These are phyloP conservation scores for Chinchilla lanigera DNA, from an alignment of 2,113 vertebrate species.

Conservation along the genomic window DNA sequence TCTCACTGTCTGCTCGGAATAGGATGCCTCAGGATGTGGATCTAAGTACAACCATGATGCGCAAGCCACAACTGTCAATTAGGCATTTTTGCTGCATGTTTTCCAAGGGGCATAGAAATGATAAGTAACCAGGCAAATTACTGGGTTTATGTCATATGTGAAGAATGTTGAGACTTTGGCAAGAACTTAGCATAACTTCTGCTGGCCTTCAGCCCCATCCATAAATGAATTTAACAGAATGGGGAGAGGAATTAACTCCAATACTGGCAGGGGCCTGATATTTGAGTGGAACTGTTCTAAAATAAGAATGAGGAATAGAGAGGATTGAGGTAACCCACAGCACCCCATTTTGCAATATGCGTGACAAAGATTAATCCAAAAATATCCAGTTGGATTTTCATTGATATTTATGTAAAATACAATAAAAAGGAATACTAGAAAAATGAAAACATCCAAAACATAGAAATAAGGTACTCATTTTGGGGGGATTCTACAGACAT, in stretches of 20 bases:
- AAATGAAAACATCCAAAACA: neutral
- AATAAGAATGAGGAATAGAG: neutral
- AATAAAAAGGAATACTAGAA: neutral
- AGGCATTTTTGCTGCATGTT: neutral
- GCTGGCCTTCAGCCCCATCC: neutral
- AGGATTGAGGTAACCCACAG: neutral
- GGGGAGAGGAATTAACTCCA: neutral
- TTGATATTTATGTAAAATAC: neutral
- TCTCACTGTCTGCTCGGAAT: neutral
- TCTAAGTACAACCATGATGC: neutral
- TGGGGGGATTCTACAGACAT: neutral
- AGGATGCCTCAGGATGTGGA: neutral
- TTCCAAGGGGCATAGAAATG: neutral
- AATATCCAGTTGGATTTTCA: neutral
- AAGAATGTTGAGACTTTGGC: neutral
- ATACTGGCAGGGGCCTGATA: neutral
- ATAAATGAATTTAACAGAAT: neutral
- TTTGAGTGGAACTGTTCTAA: neutral
- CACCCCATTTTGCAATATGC: neutral
- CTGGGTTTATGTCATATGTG: neutral
- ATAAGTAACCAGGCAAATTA: slow-evolving; percentile 6
- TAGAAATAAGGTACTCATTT: neutral
- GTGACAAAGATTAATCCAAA: neutral
- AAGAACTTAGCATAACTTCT: neutral
- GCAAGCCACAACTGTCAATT: neutral